Evolutionary conservation across 2,113 vertebrate genomes (phyloP).

Genomic region (Lonchura striata): DNA sequence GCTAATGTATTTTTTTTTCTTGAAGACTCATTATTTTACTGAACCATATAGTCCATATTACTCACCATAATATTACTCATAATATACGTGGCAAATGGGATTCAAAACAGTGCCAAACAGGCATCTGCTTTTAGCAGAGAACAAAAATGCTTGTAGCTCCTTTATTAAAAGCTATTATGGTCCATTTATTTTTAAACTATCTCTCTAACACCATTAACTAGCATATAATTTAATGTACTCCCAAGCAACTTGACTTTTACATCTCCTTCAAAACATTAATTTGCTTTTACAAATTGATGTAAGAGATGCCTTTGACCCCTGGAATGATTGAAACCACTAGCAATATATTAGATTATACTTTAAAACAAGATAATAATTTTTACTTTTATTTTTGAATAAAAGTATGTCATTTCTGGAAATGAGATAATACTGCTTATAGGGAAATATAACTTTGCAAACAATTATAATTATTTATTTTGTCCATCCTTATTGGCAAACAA

Average conservation of each 20-base stretch:
- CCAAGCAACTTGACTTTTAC: slow-evolving; percentile 75
- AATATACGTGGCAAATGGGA: slow-evolving; percentile 81
- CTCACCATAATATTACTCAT: slow-evolving; percentile 87
- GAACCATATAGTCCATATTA: slow-evolving; percentile 75
- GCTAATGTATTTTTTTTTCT: slow-evolving; percentile 84
- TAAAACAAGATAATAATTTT: slow-evolving; percentile 46
- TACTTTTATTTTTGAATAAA: slow-evolving; percentile 43
- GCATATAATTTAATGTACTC: slow-evolving; percentile 75
- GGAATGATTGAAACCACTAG: slow-evolving; percentile 67
- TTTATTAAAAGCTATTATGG: slow-evolving; percentile 78
- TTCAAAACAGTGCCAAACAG: slow-evolving; percentile 77
- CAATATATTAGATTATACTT: slow-evolving; percentile 73
- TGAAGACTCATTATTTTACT: slow-evolving; percentile 95
- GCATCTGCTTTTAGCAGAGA: slow-evolving; percentile 73
- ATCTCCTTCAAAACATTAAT: slow-evolving; percentile 77
- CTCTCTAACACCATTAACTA: slow-evolving; percentile 76
- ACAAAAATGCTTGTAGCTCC: slow-evolving; percentile 68
- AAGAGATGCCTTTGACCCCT: slow-evolving; percentile 72
- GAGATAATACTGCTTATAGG: neutral
- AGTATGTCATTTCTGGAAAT: neutral
- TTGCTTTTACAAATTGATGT: slow-evolving; percentile 71
- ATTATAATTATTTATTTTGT: neutral
- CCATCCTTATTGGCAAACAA: neutral
- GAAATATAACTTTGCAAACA: neutral
- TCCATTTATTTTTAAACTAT: slow-evolving; percentile 77